These are phyloP conservation scores for Coptodon bakossiorum DNA, from an alignment of 2,113 vertebrate genomes.

Conservation along the genomic window DNA sequence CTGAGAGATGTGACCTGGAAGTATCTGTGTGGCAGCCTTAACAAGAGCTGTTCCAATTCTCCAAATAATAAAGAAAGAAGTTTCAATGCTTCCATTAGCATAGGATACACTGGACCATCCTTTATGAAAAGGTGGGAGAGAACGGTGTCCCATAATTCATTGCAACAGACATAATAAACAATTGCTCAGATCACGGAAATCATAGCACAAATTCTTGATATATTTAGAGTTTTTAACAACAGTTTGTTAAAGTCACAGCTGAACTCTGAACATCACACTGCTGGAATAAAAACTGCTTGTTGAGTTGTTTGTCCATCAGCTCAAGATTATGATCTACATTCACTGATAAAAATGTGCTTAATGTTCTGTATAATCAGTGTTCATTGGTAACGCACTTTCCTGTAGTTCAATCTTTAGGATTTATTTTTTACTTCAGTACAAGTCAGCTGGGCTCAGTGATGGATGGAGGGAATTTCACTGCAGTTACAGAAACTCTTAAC, in stretches of 20 bases:
- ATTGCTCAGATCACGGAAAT: background rate
- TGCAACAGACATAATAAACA: background rate
- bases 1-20: background rate
- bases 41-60: background rate
- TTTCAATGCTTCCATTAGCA: background rate
- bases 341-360: background rate
- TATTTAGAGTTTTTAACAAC: background rate
- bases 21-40: background rate
- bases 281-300: accelerated
- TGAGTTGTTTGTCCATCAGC: background rate
- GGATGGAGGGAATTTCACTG: background rate
- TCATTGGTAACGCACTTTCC: background rate
- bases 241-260: background rate
- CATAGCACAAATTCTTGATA: background rate
- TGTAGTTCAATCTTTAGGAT: background rate
- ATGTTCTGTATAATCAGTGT: background rate
- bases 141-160: background rate
- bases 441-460: background rate
- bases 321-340: background rate
- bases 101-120: background rate
- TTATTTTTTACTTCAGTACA: background rate
- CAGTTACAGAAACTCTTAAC: background rate
- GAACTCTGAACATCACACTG: background rate
- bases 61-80: background rate
- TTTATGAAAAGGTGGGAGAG: background rate